phyloP scores from a whole-genome alignment of 53 echinoderm and acorn worm genomes.

The Patiria pectinifera region DNA sequence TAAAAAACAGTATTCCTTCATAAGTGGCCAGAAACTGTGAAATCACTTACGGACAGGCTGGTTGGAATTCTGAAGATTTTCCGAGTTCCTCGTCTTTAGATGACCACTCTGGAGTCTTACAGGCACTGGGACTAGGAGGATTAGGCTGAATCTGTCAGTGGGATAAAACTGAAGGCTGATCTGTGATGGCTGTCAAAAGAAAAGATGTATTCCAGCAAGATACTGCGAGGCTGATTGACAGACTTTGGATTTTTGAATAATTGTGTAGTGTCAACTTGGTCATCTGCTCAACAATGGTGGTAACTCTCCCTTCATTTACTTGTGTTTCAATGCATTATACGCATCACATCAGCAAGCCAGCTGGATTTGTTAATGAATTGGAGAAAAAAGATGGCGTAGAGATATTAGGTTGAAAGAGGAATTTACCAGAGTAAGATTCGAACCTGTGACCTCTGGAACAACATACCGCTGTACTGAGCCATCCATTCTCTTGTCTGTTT shows the following conservation, averaged over 20 bases:
- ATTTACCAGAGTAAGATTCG: too few species aligned
- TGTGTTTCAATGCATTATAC: too few species aligned
- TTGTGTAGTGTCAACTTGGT: too few species aligned
- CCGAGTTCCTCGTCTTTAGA: neutral
- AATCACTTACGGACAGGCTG: neutral
- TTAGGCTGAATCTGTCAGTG: neutral
- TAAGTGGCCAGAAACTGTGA: neutral
- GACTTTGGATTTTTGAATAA: neutral
- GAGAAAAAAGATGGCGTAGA: too few species aligned
- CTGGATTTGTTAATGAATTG: too few species aligned
- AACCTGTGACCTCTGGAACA: too few species aligned
- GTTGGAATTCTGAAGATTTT: conserved; percentile 39
- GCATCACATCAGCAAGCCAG: too few species aligned
- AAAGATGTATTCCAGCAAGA: neutral
- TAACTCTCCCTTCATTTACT: too few species aligned
- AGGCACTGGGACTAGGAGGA: neutral
- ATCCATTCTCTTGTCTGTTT: too few species aligned
- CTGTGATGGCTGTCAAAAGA: neutral
- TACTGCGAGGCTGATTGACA: neutral
- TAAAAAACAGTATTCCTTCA: neutral
- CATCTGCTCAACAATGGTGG: too few species aligned
- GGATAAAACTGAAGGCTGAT: neutral
- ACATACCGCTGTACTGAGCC: too few species aligned
- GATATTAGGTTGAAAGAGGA: too few species aligned
- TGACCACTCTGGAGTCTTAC: neutral